Percentiles rank a stretch among this genome's conserved stretches.
These are phyloP conservation scores for Xestia rhomboidea DNA, from an alignment of 2,888 invertebrate species.

Conservation along the genomic window DNA sequence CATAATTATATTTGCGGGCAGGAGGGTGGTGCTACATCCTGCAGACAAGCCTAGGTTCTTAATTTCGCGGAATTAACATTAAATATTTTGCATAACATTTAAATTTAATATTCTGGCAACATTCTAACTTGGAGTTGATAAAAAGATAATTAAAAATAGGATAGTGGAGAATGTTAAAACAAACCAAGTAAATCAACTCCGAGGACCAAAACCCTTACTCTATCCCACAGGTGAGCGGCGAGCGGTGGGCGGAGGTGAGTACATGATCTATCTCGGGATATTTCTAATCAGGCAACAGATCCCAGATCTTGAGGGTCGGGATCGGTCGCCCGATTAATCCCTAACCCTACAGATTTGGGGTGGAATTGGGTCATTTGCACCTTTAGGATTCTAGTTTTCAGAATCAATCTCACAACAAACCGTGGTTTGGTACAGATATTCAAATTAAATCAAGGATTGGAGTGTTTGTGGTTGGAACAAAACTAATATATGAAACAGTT, in stretches of 20 bases:
- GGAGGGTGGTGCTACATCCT: background rate
- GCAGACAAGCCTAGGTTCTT: background rate
- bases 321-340: slow-evolving; percentile 56
- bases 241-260: slow-evolving; percentile 22
- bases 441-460: slow-evolving; percentile 23
- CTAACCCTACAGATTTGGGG: slow-evolving; percentile 62
- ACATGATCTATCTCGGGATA: slow-evolving; percentile 50
- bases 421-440: slow-evolving; percentile 22
- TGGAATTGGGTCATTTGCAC: slow-evolving; percentile 63
- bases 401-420: slow-evolving; percentile 48
- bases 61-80: background rate
- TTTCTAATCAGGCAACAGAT: slow-evolving; percentile 62
- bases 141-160: background rate
- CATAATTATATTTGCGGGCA: background rate
- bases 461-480: slow-evolving; percentile 6
- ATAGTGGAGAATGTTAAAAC: background rate
- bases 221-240: slow-evolving; percentile 11
- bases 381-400: slow-evolving; percentile 52
- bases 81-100: background rate
- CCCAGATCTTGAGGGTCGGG: slow-evolving; percentile 56
- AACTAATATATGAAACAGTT: slow-evolving; percentile 8
- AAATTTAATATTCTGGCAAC: background rate
- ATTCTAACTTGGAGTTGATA: background rate
- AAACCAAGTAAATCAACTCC: background rate
- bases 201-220: background rate